Base-by-base conservation (phyloP, 2,888 invertebrate genomes). In the Phaedon cochleariae region DNA sequence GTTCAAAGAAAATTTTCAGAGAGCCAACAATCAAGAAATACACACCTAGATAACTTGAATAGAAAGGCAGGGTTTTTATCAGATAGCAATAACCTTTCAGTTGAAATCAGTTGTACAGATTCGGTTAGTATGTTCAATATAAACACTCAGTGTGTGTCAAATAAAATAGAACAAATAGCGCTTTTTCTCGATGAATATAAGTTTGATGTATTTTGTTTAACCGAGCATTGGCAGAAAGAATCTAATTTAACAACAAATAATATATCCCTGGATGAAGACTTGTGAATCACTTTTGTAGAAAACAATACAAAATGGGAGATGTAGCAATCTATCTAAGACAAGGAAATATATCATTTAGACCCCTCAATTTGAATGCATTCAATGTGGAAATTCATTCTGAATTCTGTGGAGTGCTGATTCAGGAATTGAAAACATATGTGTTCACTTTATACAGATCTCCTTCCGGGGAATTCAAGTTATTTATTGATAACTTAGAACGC, bases 41-140 rank as follows among this genome's bases (percentile, higher is more conserved):
- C n/a, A 12, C 1, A 7, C 41, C 41, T 41, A 41, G 41, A 15
- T 15, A 15, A 4, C 15, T 10, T 15, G 15, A 15, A 41, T 4
- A 15, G 12, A 1, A 12, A 41, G 4, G 15, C 15, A 3, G 7
- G 3, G 7, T n/a, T 4, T 41, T 41, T 41, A 41, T 41, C 15
- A 41, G 15, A 41, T 10, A 10, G 2, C 3, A 41, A 6, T 3
- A 15, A 41, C 15, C 15, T 9, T 15, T 41, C 12, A 15, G n/a
- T n/a, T 41, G 41, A 41, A n/a, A 41, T 41, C 3, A 41, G 12
- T 41, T 41, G 41, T 41, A 15, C 41, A 15, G 12, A 31, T 9
- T 26, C 48, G 46, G 48, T 59, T 48, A 59, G 49, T 48, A 49
- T 59, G 59, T 46, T 59, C 20, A 48, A 49, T 48, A 29, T 59